Evolutionary conservation across 2,888 invertebrate species (phyloP).

Genomic region (Conops quadrifasciatus): DNA sequence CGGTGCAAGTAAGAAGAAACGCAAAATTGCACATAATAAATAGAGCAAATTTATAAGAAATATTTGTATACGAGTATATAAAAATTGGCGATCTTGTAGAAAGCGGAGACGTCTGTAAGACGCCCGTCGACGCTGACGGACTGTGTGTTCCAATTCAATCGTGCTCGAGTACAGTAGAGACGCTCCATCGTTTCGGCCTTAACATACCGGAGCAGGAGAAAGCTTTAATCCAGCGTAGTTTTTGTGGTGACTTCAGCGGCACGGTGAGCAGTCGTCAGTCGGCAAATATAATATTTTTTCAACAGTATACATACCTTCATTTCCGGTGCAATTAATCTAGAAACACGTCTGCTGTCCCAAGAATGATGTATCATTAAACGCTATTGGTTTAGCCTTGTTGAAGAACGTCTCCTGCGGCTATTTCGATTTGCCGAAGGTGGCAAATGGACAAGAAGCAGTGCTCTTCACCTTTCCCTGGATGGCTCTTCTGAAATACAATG

Average conservation of each 20-base stretch:
- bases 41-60: no score
- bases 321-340: constrained; percentile 39
- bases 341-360: constrained; percentile 52
- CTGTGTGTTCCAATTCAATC: constrained; percentile 53
- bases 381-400: constrained; percentile 46
- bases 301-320: not conserved
- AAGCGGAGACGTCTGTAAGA: constrained; percentile 51
- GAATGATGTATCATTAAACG: constrained; percentile 52
- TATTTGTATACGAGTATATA: no score
- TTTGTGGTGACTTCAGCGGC: constrained; percentile 47
- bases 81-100: constrained; percentile 42
- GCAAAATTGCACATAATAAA: not conserved
- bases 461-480: constrained; percentile 55
- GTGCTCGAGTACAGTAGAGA: constrained; percentile 39
- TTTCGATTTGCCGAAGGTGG: constrained; percentile 47
- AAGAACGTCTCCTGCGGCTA: constrained; percentile 43
- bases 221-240: constrained; percentile 42
- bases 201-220: constrained; percentile 38
- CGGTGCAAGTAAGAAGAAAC: constrained; percentile 4
- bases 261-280: constrained; percentile 43
- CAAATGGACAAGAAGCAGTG: constrained; percentile 52
- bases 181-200: not conserved
- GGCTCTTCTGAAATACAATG: constrained; percentile 50
- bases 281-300: not conserved
- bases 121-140: constrained; percentile 47